Evolutionary conservation across 2,797 vertebrate species (phyloP), one percentile per base, ranked within the genome.

Genomic region (Macrochelys suwanniensis): DNA sequence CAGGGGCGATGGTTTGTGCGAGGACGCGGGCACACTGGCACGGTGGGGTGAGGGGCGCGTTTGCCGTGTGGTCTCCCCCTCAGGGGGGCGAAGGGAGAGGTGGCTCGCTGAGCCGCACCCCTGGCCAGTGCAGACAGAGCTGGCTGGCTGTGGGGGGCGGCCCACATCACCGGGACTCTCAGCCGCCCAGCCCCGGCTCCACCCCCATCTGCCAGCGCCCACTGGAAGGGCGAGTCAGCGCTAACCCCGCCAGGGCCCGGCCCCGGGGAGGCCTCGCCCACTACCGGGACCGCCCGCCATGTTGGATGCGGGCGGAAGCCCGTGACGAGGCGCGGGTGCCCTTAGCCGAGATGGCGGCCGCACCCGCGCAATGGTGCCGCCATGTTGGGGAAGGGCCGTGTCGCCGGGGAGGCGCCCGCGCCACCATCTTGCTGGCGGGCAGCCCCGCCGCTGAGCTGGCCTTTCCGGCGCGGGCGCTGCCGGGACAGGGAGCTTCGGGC

Each of bases 341-440:
- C 84, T 37, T 1, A 81, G 2, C 33, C 61, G 56, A 50, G 7
- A 88, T 1, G 37, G 10, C 4, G 74, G 12, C 74, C 5, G 4
- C 19, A 42, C 2, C 23, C 11, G 3, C 3, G 11, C 5, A 7
- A 10, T 26, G 25, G 42, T 4, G 45, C 74, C 25, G 74, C 74
- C 74, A 76, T 76, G 45, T 47, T 76, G 74, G 42, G 25, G 1
- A 28, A 76, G 59, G 79, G 31, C 1, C 2, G 15, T 1, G 5
- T 47, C 4, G 74, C 42, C 42, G 74, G 45, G 6, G 25, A 16
- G 42, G 45, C 25, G 11, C 23, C 45, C 21, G 2, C 0, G 76
- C 84, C 86, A 92, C 95, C 97, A 97, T 97, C 12, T 97, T 92
- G 42, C 0, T 3, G 61, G 19, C 0, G 94, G 97, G 94, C 92